Base-by-base conservation (phyloP, 2,797 vertebrate genomes). In the Spea hammondii region DNA sequence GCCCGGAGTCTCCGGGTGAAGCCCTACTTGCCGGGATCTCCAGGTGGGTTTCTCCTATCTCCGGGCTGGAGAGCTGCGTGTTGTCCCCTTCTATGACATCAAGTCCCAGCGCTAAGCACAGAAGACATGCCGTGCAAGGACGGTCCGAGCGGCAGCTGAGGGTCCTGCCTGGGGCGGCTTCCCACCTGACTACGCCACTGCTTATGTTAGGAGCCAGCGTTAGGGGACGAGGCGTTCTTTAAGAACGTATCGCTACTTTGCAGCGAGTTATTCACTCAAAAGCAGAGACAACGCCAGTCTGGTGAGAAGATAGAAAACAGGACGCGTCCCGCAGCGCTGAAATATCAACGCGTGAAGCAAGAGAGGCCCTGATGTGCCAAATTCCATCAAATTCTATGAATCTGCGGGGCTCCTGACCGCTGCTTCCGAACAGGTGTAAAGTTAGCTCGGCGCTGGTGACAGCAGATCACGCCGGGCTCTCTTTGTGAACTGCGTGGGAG, bases 211-310 rank as follows among this genome's bases (percentile, higher is more conserved):
- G 54, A 65, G 55, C 44, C 64, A 9, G 49, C 51, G 14, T 62
- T 32, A 32, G 32, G 32, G 32, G 32, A 32, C 32, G 32, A 32
- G 32, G 32, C 32, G 1, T 32, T 0, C 2, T 32, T 32, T 32
- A 2, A 32, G 32, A 32, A 32, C 32, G 2, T 32, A 32, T 32
- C 32, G 3, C 32, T 32, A 32, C 32, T 32, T 32, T 50, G 45
- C 54, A 60, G 47, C 13, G 17, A 12, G 66, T 64, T 65, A 77
- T 49, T 64, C 75, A 51, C 4, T 8, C 45, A 10, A 11, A 12
- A 70, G 67, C 75, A 77, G 75, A 77, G 66, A 77, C 57, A 77
- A 77, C 75, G 62, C 46, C 10, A 65, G 55, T 64, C 14, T 70
- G 57, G 75, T 77, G 67, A 67, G 75, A 14, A 70, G 75, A 77